Conservation (phyloP, 2,888 invertebrate genomes). For the Drosophila phalerata region DNA sequence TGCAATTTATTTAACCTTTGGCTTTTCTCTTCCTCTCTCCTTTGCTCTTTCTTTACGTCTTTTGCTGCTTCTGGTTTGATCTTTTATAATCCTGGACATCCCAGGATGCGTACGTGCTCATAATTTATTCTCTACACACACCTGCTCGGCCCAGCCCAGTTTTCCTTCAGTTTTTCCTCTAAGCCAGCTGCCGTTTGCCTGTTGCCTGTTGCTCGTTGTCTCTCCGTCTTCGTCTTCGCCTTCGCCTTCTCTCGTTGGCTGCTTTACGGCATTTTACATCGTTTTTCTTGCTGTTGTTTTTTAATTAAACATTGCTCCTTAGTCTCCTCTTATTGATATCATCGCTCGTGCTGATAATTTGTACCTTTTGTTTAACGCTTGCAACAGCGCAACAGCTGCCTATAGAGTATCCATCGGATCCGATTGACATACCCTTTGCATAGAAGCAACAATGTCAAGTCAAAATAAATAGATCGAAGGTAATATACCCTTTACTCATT, state of each 20-base stretch:
- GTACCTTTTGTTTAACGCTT: slow-evolving; percentile 30
- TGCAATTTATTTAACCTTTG: slow-evolving; percentile 46
- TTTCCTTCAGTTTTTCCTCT: slow-evolving; percentile 45
- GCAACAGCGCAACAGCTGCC: slow-evolving; percentile 45
- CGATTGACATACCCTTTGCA: not conserved
- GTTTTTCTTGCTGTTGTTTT: slow-evolving; percentile 37
- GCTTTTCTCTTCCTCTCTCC: slow-evolving; percentile 29
- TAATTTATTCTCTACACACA: slow-evolving; percentile 61
- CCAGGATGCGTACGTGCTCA: slow-evolving; percentile 66
- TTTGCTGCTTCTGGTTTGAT: slow-evolving; percentile 42
- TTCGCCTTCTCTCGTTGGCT: not conserved
- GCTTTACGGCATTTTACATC: slow-evolving; percentile 17
- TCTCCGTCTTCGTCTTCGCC: slow-evolving; percentile 2
- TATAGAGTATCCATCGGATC: not conserved
- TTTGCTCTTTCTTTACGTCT: slow-evolving; percentile 20
- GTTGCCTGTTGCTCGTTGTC: slow-evolving; percentile 39
- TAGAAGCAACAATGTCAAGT: slow-evolving; percentile 3
- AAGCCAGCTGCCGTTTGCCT: slow-evolving; percentile 60
- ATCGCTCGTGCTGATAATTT: slow-evolving; percentile 46
- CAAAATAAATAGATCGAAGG: slow-evolving; percentile 1
- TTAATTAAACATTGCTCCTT: slow-evolving; percentile 51
- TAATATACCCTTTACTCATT: slow-evolving; percentile 2
- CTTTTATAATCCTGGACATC: slow-evolving; percentile 65
- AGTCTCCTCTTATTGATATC: slow-evolving; percentile 33
- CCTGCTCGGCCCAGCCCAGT: slow-evolving; percentile 44